phyloP scores from a whole-genome alignment of 53 echinoderm and acorn worm species.

The Astropecten irregularis region DNA sequence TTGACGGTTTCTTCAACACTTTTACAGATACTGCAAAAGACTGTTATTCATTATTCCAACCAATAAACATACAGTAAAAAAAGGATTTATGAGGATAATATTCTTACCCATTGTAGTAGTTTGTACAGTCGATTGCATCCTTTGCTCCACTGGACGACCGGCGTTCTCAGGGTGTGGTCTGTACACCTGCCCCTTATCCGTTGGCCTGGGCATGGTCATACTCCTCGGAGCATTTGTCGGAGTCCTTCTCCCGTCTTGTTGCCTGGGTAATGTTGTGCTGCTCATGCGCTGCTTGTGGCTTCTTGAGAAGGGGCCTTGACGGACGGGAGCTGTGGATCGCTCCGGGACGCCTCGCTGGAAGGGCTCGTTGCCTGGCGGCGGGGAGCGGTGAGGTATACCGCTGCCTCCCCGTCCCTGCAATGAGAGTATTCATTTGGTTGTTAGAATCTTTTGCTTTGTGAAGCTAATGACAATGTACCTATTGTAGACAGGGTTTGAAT shows the following conservation, averaged over 20 bases:
- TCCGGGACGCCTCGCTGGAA: conserved; percentile 83
- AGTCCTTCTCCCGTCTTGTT: conserved; percentile 26
- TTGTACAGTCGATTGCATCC: conserved; percentile 33
- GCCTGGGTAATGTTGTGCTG: conserved; percentile 29
- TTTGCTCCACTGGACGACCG: conserved; percentile 18
- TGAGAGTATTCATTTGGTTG: background rate
- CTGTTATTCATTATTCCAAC: no score
- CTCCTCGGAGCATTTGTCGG: conserved; percentile 30
- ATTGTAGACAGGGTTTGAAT: no score
- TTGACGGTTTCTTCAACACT: background rate
- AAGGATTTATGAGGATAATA: no score
- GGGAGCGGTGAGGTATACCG: background rate
- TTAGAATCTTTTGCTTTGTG: no score
- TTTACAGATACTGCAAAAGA: no score
- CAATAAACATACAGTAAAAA: no score
- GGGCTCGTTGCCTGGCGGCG: conserved; percentile 66
- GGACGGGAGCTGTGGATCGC: conserved; percentile 72
- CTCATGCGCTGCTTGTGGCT: conserved; percentile 37
- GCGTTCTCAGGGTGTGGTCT: conserved; percentile 29
- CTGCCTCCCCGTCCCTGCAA: background rate
- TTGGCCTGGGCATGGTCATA: conserved; percentile 39
- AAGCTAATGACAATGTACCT: no score
- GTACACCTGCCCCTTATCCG: conserved; percentile 22
- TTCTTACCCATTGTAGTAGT: conserved; percentile 35
- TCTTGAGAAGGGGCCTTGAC: background rate